phyloP scores from a whole-genome alignment of 2,797 vertebrate species.

The Halcyon badia region DNA sequence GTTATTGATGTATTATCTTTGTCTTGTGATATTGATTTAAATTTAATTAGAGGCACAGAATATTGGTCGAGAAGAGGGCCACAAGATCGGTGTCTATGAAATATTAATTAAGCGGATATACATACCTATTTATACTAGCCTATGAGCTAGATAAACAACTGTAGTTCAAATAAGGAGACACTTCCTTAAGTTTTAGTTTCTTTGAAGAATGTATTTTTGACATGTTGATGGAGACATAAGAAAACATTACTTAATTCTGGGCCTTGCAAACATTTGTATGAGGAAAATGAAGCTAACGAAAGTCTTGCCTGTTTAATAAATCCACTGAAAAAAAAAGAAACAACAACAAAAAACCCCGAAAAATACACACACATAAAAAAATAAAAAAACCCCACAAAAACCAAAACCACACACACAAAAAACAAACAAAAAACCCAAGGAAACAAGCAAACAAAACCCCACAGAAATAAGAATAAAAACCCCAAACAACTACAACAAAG shows the following conservation, averaged over 20 bases:
- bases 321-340: not conserved
- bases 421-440: too few relatives aligned
- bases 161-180: not conserved
- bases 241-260: not conserved
- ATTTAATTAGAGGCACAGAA: not conserved
- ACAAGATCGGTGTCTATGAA: not conserved
- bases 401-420: too few relatives aligned
- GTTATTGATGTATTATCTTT: not conserved
- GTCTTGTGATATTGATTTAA: not conserved
- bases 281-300: not conserved
- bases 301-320: not conserved
- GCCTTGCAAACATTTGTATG: not conserved
- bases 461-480: too few relatives aligned
- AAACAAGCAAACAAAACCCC: too few relatives aligned
- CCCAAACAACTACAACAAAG: too few relatives aligned
- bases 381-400: too few relatives aligned
- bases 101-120: not conserved
- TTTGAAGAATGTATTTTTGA: not conserved
- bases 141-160: not conserved
- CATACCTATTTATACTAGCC: not conserved
- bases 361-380: not conserved
- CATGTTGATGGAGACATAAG: rapidly evolving
- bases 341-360: too few relatives aligned
- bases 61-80: rapidly evolving
- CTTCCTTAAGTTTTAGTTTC: not conserved